phyloP scores from a whole-genome alignment of 2,888 invertebrate species.

The Nemurella pictetii region DNA sequence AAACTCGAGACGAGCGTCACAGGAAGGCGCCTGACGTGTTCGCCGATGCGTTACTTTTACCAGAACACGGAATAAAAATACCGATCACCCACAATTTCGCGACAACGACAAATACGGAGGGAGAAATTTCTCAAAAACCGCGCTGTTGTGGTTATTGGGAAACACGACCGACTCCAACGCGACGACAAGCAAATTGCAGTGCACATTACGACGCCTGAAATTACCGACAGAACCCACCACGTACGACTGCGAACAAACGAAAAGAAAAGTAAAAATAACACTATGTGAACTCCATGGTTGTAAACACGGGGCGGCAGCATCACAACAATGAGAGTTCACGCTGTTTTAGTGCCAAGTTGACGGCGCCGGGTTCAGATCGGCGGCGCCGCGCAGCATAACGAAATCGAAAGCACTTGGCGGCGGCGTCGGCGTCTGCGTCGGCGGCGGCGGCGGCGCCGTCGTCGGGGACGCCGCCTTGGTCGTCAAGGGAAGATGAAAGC shows the following conservation, averaged over 20 bases:
- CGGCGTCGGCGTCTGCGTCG: background rate
- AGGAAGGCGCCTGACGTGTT: background rate
- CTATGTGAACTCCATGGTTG: background rate
- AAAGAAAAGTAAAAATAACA: background rate
- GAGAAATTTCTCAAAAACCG: background rate
- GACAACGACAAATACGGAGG: background rate
- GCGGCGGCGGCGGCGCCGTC: background rate
- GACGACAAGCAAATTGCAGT: background rate
- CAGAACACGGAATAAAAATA: background rate
- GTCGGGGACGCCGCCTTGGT: background rate
- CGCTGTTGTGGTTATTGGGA: no score
- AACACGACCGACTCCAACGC: background rate
- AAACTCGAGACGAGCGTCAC: background rate
- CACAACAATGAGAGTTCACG: background rate
- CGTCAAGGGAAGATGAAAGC: background rate
- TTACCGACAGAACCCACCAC: background rate
- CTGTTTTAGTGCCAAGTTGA: background rate
- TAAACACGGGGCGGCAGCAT: background rate
- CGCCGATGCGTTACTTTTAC: background rate
- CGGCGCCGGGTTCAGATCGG: background rate
- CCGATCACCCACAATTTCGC: background rate
- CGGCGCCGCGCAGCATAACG: background rate
- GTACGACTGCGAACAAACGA: background rate
- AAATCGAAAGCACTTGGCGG: background rate
- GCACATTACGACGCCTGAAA: background rate